phyloP scores from a whole-genome alignment of 1,140 invertebrate genomes.

The Plutomurus gul region DNA sequence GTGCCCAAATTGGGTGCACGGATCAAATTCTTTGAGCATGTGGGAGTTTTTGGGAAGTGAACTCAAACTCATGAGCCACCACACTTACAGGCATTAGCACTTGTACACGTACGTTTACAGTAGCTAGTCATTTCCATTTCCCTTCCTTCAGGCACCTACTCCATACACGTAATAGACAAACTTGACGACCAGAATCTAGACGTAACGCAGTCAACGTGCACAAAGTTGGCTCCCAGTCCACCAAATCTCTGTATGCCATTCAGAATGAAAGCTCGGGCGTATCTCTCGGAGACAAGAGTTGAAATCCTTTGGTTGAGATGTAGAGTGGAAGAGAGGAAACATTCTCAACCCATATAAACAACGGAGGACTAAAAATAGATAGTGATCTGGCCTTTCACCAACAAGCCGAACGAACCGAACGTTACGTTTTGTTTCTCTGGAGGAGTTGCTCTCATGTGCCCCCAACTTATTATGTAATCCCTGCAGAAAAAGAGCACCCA shows the following conservation, averaged over 20 bases:
- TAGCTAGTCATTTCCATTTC: background rate
- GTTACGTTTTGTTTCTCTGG: background rate
- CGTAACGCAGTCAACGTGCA: no score
- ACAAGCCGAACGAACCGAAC: constrained; percentile 7
- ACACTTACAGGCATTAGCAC: background rate
- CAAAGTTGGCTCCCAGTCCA: no score
- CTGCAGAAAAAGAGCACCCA: no score
- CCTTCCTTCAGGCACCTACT: no score
- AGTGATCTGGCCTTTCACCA: constrained; percentile 10
- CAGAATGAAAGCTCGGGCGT: no score
- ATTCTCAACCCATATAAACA: constrained; percentile 22
- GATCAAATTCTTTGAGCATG: constrained; percentile 48
- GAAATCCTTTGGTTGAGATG: no score
- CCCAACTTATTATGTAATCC: no score
- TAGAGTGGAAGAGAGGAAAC: background rate
- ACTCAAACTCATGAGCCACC: background rate
- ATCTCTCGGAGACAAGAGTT: no score
- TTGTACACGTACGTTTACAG: background rate
- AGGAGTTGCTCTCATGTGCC: no score
- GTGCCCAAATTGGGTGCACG: constrained; percentile 51
- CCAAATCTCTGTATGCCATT: no score
- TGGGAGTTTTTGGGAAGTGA: constrained; percentile 34
- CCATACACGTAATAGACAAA: no score
- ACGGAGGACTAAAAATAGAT: constrained; percentile 3
- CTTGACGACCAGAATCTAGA: no score